Evolutionary conservation across 2,888 invertebrate species (phyloP), one percentile per base, ranked within the genome.

Genomic region (Endotricha flammealis): DNA sequence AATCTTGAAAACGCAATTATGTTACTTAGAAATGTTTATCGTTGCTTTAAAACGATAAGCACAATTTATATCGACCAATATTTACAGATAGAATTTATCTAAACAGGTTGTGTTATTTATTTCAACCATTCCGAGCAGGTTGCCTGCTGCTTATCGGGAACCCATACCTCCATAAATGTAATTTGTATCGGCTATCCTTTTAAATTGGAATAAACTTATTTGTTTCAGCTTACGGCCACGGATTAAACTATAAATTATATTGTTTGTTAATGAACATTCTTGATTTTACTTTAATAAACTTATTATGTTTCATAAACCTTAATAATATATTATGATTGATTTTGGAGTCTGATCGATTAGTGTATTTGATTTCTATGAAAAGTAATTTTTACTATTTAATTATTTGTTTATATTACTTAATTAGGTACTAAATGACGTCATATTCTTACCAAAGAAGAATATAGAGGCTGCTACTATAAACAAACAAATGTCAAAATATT

Each of bases 41-140:
- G 50, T 40, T 38, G 52, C 46, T 57, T 57, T 45, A 64, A 63
- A 61, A 59, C 66, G 71, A 75, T 78, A 75, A 66, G 63, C 58
- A 56, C 62, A 67, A 70, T 77, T 71, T 75, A 73, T 74, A 78
- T 65, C 64, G 61, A 66, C 64, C 71, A 69, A 77, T 79, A 81
- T 75, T 81, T 78, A 76, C 76, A 71, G 77, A 79, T 75, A 70
- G 61, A 65, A 70, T 76, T 75, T 80, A 82, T 85, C 79, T 77
- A 68, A 79, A 81, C 78, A 61, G 68, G 77, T 73, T 67, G 61
- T 53, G 67, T 72, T 78, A 78, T 81, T 78, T 79, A 79, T 81
- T 79, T 68, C 68, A 64, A 68, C 64, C 67, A 73, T 71, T 75
- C 55, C 56, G 53, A 82, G 77, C 83, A 77, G 81, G 82, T 82